phyloP scores from a whole-genome alignment of 1,140 invertebrate genomes.

The Halesus radiatus region DNA sequence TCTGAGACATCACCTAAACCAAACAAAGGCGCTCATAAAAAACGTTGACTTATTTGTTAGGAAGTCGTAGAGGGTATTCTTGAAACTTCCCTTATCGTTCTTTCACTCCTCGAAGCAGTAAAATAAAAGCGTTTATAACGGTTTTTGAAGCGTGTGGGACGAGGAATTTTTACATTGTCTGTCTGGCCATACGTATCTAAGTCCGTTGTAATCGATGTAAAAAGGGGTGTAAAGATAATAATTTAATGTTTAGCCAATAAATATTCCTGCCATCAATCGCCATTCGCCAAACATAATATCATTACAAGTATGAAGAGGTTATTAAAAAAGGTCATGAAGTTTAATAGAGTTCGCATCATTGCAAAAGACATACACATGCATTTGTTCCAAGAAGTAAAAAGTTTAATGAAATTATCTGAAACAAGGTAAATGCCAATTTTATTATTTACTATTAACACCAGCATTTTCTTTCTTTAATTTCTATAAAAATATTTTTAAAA shows the following conservation, averaged over 20 bases:
- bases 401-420: too few relatives aligned
- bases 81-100: slow-evolving; percentile 43
- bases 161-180: neutral
- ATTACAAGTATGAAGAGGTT: too few relatives aligned
- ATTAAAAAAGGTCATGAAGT: too few relatives aligned
- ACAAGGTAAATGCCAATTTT: too few relatives aligned
- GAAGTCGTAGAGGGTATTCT: slow-evolving; percentile 38
- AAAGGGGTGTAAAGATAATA: neutral
- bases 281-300: neutral
- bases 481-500: too few relatives aligned
- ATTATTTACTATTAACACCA: too few relatives aligned
- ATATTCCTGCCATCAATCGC: neutral
- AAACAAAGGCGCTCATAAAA: slow-evolving; percentile 24
- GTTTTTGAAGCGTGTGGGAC: neutral
- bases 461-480: too few relatives aligned
- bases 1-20: neutral
- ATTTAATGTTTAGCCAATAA: neutral
- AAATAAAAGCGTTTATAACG: neutral
- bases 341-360: too few relatives aligned
- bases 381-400: too few relatives aligned
- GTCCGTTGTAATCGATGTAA: neutral
- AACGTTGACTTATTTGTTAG: neutral
- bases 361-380: too few relatives aligned
- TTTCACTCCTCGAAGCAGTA: slow-evolving; percentile 25
- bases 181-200: neutral